These are phyloP conservation scores for Hylaea fasciaria DNA, from an alignment of 2,888 invertebrate genomes.

Conservation along the genomic window DNA sequence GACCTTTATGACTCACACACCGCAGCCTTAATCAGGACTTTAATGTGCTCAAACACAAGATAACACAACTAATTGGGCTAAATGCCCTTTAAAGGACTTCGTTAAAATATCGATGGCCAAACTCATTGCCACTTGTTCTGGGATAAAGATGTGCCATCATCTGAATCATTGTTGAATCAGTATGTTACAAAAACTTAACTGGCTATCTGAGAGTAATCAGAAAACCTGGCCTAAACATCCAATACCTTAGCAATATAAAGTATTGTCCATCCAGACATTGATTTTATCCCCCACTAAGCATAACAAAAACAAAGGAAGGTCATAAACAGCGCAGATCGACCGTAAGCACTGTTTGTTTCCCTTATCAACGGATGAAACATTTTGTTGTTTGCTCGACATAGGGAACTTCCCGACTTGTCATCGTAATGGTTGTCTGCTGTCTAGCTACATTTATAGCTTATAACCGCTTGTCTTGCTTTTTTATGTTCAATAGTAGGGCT, in stretches of 20 bases:
- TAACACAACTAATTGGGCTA: constrained; percentile 70
- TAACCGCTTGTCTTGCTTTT: neutral
- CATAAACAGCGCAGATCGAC: constrained; percentile 59
- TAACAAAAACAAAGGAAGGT: constrained; percentile 58
- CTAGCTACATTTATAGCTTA: constrained; percentile 4
- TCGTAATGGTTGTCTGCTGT: constrained; percentile 21
- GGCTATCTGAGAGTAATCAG: too few species aligned
- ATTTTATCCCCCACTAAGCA: constrained; percentile 31
- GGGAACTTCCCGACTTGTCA: constrained; percentile 23
- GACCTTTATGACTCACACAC: constrained; percentile 57
- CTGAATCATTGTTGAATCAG: constrained; percentile 28
- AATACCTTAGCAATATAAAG: constrained; percentile 23
- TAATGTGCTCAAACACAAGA: constrained; percentile 51
- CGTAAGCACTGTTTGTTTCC: constrained; percentile 59
- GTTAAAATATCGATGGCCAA: constrained; percentile 52
- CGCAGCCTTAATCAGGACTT: constrained; percentile 51
- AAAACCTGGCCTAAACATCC: too few species aligned
- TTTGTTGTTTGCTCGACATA: constrained; percentile 35
- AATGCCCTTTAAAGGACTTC: constrained; percentile 66
- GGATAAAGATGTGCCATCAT: constrained; percentile 8
- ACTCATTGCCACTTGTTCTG: constrained; percentile 42
- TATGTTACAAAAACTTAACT: too few species aligned
- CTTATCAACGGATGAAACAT: constrained; percentile 51
- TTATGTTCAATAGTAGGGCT: too few species aligned
- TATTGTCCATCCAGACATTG: constrained; percentile 44